Base-by-base conservation (phyloP, 2,888 invertebrate species). In the Calliphora vomitoria region DNA sequence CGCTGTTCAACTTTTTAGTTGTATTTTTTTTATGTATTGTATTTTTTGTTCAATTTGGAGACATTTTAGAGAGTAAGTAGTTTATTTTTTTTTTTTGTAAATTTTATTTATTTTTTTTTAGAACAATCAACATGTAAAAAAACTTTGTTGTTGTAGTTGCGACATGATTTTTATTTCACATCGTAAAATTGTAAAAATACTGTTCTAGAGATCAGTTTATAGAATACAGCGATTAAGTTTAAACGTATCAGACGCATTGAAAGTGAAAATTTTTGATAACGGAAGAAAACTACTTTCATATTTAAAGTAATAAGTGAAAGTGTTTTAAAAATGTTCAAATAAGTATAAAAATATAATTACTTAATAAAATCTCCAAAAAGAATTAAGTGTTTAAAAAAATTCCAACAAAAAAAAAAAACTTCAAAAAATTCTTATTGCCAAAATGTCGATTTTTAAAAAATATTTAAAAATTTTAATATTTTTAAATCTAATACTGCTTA, bases 41-140 rank as follows among this genome's bases (percentile, higher is more conserved):
- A 18, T n/a, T n/a, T 44, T 62, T 53, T 74, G 50, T 60, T 66
- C 35, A 81, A 74, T 78, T 87, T 85, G 87, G 87, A 87, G 87
- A 87, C 87, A 87, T 85, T 87, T 87, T 78, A 55, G 75, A 86
- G 86, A 80, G 86, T 71, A 50, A 53, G 78, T 47, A 35, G 8
- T 47, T 62, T 47, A 25, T 25, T 25, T 35, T 62, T 50, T 47
- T 15, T 41, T 60, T 74, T 31, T 44, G n/a, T n/a, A 55, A 68
- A 15, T 60, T 47, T 66, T 41, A 13, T 47, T 38, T 15, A 41
- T 50, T 62, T 82, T 69, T 13, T 44, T 79, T 62, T 82, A 87
- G 87, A 85, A 87, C 85, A 50, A 72, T 66, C 82, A 78, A 53
- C 72, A 72, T 53, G 62, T 66, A 53, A 25, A 68, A 60, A 31